phyloP scores from a whole-genome alignment of 53 echinoderm and acorn worm species.

The Luidia sarsii region DNA sequence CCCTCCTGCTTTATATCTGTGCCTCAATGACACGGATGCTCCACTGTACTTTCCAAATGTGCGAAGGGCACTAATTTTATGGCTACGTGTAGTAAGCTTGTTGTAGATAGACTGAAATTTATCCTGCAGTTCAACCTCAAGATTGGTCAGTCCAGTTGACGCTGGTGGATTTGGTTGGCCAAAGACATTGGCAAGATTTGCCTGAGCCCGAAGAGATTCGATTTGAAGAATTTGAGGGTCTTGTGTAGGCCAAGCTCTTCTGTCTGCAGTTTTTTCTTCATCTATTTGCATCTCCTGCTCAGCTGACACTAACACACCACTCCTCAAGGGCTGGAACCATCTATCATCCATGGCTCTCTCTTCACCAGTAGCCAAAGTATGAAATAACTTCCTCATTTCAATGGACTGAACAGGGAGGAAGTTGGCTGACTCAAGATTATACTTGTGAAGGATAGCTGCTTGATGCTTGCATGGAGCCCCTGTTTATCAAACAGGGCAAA shows the following conservation, averaged over 20 bases:
- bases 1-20: neutral
- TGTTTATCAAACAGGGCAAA: constrained; percentile 44
- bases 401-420: constrained; percentile 10
- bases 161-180: too few relatives aligned
- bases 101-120: neutral
- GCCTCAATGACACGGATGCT: neutral
- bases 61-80: neutral
- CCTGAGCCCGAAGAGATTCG: too few relatives aligned
- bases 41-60: constrained; percentile 47
- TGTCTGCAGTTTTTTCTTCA: too few relatives aligned
- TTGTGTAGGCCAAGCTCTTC: neutral
- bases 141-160: too few relatives aligned
- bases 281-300: neutral
- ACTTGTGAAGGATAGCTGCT: constrained; percentile 11
- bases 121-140: too few relatives aligned
- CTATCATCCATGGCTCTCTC: constrained; percentile 7
- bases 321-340: constrained; percentile 35
- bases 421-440: neutral
- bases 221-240: too few relatives aligned
- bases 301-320: neutral
- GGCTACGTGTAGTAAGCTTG: constrained; percentile 9
- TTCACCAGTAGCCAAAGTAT: constrained; percentile 54
- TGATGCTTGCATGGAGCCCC: constrained; percentile 61
- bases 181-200: too few relatives aligned
- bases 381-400: constrained; percentile 9